Percentiles rank a stretch among this genome's conserved stretches.
phyloP scores from a whole-genome alignment of 2,888 invertebrate genomes.

The Trichopria drosophilae region DNA sequence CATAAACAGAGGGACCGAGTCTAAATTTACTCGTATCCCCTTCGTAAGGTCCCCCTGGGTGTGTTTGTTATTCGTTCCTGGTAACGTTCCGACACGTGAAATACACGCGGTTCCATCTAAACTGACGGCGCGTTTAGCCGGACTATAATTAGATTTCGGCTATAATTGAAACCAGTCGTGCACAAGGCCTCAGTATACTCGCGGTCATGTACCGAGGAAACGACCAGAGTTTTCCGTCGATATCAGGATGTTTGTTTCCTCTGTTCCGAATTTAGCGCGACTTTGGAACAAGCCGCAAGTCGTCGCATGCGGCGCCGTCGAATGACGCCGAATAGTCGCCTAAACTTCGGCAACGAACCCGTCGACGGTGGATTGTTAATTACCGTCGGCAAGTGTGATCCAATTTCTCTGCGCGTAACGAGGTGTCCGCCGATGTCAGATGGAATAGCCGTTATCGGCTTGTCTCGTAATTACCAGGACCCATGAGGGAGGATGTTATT shows the following conservation, averaged over 20 bases:
- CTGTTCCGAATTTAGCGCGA: constrained; percentile 14
- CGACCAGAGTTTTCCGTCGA: constrained; percentile 1
- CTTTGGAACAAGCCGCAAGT: neutral
- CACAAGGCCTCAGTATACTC: too few relatives aligned
- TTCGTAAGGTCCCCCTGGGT: neutral
- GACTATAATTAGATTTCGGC: constrained; percentile 26
- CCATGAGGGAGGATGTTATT: too few relatives aligned
- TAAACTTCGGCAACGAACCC: neutral
- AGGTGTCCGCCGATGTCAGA: too few relatives aligned
- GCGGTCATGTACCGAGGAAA: too few relatives aligned
- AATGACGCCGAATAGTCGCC: constrained; percentile 3
- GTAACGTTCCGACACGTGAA: neutral
- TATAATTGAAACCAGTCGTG: constrained; percentile 30
- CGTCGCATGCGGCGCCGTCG: neutral
- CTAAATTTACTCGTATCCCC: constrained; percentile 25
- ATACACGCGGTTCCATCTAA: neutral
- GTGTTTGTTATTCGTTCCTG: neutral
- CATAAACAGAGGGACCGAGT: neutral
- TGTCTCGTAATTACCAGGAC: too few relatives aligned
- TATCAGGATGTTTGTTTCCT: neutral
- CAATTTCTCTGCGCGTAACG: too few relatives aligned
- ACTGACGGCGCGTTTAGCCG: constrained; percentile 20
- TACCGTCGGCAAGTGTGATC: neutral
- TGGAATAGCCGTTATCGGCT: too few relatives aligned
- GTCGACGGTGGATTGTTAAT: too few relatives aligned